phyloP scores from a whole-genome alignment of 2,888 invertebrate genomes.

The Prosapia bicincta region DNA sequence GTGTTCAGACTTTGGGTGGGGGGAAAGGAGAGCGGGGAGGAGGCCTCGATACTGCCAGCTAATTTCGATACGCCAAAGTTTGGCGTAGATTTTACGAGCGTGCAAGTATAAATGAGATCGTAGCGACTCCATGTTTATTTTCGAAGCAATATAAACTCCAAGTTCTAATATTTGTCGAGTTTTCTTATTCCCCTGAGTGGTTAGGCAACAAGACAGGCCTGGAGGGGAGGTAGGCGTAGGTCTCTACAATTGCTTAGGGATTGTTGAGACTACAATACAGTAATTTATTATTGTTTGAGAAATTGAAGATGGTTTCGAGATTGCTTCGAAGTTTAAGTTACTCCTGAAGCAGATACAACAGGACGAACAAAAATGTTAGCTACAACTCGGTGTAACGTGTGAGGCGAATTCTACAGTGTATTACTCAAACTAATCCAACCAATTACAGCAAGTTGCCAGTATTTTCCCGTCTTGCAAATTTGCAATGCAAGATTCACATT shows the following conservation, averaged over 20 bases:
- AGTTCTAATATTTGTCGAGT: constrained; percentile 31
- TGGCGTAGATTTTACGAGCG: constrained; percentile 11
- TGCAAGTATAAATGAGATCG: constrained; percentile 22
- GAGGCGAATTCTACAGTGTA: neutral
- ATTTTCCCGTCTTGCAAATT: neutral
- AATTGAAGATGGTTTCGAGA: constrained; percentile 23
- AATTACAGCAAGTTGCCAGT: neutral
- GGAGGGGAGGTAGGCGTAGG: neutral
- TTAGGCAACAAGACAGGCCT: constrained; percentile 7
- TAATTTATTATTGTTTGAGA: constrained; percentile 31
- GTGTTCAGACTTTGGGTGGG: neutral
- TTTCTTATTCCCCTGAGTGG: constrained; percentile 29
- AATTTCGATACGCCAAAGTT: constrained; percentile 23
- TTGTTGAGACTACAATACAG: constrained; percentile 27
- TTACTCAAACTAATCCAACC: neutral
- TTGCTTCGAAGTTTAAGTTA: constrained; percentile 13
- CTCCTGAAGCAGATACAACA: neutral
- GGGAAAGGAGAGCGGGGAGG: neutral
- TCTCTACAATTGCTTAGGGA: neutral
- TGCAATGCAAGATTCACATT: neutral
- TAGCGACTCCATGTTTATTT: constrained; percentile 17
- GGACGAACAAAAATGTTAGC: neutral
- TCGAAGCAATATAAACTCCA: constrained; percentile 28
- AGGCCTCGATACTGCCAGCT: neutral
- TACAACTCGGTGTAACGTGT: neutral